Evolutionary conservation across 2,888 invertebrate genomes (phyloP).

Genomic region (Aelia acuminata): DNA sequence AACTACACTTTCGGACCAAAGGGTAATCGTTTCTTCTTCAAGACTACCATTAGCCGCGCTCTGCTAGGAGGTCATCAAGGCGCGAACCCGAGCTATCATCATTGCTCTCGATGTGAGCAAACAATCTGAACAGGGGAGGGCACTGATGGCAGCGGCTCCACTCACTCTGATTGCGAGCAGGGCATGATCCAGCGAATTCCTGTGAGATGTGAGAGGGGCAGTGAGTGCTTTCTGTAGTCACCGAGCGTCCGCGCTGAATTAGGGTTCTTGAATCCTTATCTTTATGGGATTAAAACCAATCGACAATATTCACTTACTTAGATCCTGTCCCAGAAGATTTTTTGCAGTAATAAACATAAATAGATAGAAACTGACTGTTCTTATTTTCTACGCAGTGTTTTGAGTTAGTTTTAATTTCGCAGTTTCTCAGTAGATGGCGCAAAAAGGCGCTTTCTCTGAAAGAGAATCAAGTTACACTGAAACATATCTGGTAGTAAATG

Average conservation of each 20-base stretch:
- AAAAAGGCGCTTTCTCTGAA: too few species aligned
- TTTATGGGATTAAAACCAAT: neutral
- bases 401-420: too few species aligned
- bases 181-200: constrained; percentile 13
- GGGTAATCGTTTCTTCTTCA: neutral
- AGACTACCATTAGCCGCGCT: neutral
- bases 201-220: neutral
- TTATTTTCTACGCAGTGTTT: too few species aligned
- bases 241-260: neutral
- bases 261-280: neutral
- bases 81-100: neutral
- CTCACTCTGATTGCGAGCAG: neutral
- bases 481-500: too few species aligned
- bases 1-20: neutral
- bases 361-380: too few species aligned
- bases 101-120: neutral
- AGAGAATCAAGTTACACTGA: too few species aligned
- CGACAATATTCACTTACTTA: too few species aligned
- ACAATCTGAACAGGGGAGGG: neutral
- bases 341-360: too few species aligned
- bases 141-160: neutral
- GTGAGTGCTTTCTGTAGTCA: neutral
- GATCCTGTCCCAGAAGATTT: too few species aligned
- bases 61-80: neutral
- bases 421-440: too few species aligned